These are phyloP conservation scores for Notarius quadriscutis DNA, from an alignment of 2,113 vertebrate species.

Conservation along the genomic window DNA sequence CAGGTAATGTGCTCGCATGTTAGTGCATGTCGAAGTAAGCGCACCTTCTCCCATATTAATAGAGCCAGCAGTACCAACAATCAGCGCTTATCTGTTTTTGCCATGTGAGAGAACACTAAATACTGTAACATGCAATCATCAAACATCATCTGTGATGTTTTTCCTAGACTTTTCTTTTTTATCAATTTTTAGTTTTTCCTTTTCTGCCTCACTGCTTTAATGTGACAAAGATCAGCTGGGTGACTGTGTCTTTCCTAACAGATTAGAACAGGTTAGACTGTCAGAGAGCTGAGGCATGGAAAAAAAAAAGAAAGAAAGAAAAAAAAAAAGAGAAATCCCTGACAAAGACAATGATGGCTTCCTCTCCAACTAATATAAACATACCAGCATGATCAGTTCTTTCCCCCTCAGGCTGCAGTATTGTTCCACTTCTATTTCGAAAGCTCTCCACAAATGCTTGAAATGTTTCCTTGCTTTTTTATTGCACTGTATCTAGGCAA, in stretches of 20 bases:
- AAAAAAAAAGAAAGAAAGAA: slow-evolving; percentile 58
- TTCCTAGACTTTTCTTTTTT: slow-evolving; percentile 18
- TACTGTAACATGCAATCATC: slow-evolving; percentile 31
- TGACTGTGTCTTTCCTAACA: slow-evolving; percentile 19
- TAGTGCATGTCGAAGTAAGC: slow-evolving; percentile 71
- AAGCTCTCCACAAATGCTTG: slow-evolving; percentile 72
- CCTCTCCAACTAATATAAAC: slow-evolving; percentile 79
- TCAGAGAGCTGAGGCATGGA: slow-evolving; percentile 60
- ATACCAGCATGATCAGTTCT: slow-evolving; percentile 78
- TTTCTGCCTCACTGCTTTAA: slow-evolving; percentile 1
- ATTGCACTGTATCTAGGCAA: slow-evolving; percentile 73
- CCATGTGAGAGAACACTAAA: slow-evolving; percentile 10
- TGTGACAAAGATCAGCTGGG: not conserved
- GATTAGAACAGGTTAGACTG: slow-evolving; percentile 68
- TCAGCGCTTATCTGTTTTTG: slow-evolving; percentile 35
- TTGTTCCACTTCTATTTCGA: slow-evolving; percentile 72
- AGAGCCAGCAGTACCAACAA: slow-evolving; percentile 64
- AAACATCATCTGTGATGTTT: not conserved
- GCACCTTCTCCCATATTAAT: slow-evolving; percentile 73
- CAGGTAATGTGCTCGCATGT: slow-evolving; percentile 76
- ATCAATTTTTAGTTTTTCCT: not conserved
- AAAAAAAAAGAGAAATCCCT: slow-evolving; percentile 59
- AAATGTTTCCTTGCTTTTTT: slow-evolving; percentile 72
- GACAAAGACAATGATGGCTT: slow-evolving; percentile 78
- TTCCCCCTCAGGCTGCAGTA: slow-evolving; percentile 67